A percentile compares a stretch with the other conserved stretches of the same genome.
Conservation (phyloP, 64 coral and sea anemone genomes). For the Dendrophyllia cribrosa region DNA sequence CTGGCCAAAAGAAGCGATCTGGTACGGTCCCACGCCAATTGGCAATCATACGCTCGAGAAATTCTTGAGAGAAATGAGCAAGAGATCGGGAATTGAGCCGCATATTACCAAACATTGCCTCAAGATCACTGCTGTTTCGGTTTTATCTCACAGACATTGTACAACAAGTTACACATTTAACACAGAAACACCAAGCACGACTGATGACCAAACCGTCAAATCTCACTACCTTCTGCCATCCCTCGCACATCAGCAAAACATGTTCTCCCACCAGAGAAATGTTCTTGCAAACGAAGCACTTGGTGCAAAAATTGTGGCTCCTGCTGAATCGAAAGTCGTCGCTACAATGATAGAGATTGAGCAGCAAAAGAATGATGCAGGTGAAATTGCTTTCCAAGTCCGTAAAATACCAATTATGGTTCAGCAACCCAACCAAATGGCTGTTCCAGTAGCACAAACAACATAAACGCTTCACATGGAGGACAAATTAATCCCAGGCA, state of each 20-base stretch:
- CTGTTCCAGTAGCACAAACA: background rate
- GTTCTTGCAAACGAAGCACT: background rate
- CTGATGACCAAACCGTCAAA: background rate
- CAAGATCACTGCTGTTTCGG: constrained; percentile 6
- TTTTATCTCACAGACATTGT: background rate
- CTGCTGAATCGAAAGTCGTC: constrained; percentile 6
- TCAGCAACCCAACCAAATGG: background rate
- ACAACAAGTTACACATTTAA: background rate
- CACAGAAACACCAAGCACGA: no score
- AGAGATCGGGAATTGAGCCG: constrained; percentile 32
- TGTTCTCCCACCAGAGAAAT: background rate
- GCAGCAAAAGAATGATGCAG: background rate
- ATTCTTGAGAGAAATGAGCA: constrained; percentile 22
- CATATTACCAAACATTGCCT: constrained; percentile 64
- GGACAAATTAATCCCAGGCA: background rate
- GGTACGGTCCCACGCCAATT: constrained; percentile 38
- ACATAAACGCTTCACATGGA: background rate
- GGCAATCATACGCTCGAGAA: constrained; percentile 9
- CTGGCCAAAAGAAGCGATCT: background rate
- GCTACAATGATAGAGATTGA: constrained; percentile 32
- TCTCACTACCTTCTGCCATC: background rate
- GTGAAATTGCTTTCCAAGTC: constrained; percentile 7
- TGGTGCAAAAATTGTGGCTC: background rate
- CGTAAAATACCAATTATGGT: constrained; percentile 6
- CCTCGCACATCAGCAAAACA: background rate